Conservation (phyloP, 1,140 invertebrate genomes). For the Copidosoma floridanum region DNA sequence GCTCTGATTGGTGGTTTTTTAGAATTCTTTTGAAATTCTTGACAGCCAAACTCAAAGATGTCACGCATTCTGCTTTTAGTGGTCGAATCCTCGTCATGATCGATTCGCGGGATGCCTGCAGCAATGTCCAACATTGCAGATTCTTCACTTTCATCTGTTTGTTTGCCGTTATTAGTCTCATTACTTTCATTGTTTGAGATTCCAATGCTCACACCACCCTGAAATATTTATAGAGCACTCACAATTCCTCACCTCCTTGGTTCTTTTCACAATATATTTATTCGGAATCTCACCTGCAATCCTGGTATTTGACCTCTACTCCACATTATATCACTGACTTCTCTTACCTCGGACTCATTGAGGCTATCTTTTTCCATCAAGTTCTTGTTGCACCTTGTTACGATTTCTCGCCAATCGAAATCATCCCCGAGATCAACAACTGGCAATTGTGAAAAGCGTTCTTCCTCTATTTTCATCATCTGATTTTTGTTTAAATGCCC, state of each 20-base stretch:
- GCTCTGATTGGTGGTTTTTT: constrained; percentile 7
- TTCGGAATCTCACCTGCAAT: constrained; percentile 41
- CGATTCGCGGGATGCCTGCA: no score
- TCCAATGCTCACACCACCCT: constrained; percentile 21
- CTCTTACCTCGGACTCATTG: not conserved
- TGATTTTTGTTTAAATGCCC: not conserved
- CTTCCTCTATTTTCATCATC: constrained; percentile 14
- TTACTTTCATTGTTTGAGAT: not conserved
- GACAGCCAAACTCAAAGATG: no score
- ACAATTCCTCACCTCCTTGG: no score
- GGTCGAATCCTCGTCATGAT: no score
- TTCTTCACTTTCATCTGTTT: constrained; percentile 3
- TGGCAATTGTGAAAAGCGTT: constrained; percentile 45
- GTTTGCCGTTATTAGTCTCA: not conserved
- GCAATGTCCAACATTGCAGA: no score
- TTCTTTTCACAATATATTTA: no score
- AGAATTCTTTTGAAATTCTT: not conserved
- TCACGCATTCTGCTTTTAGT: no score
- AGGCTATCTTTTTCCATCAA: not conserved
- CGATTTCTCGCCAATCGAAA: constrained; percentile 37
- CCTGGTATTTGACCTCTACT: constrained; percentile 50
- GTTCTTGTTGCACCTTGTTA: not conserved
- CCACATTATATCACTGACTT: constrained; percentile 45
- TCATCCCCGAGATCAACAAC: constrained; percentile 48
- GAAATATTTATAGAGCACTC: no score